A percentile compares a stretch with the other conserved stretches of the same genome.
phyloP scores from a whole-genome alignment of 2,888 invertebrate genomes.

The Chydorus sphaericus region DNA sequence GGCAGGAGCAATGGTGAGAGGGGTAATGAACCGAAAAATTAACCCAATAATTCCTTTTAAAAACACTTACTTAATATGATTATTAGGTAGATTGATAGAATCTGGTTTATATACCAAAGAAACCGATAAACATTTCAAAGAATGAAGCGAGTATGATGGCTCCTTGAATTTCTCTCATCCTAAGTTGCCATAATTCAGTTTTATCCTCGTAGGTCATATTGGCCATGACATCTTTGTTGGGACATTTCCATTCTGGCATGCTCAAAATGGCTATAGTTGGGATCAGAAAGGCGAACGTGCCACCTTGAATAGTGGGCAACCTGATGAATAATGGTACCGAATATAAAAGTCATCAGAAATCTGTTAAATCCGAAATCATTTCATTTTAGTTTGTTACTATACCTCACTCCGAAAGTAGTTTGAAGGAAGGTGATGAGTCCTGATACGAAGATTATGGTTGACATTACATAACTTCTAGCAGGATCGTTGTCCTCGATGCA shows the following conservation, averaged over 20 bases:
- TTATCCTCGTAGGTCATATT: conserved; percentile 41
- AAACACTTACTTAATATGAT: neutral
- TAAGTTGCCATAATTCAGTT: conserved; percentile 49
- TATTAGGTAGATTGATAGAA: neutral
- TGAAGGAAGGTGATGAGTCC: conserved; percentile 59
- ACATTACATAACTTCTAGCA: conserved; percentile 56
- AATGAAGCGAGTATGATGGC: conserved; percentile 64
- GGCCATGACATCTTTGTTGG: conserved; percentile 30
- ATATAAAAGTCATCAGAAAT: no score
- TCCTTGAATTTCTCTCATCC: conserved; percentile 68
- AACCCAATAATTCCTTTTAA: conserved; percentile 52
- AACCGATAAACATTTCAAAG: conserved; percentile 57
- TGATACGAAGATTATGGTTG: conserved; percentile 68
- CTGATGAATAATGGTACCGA: no score
- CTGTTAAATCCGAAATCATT: no score
- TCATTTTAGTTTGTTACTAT: no score
- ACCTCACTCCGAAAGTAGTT: conserved; percentile 49
- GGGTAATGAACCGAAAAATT: conserved; percentile 58
- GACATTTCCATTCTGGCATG: conserved; percentile 56
- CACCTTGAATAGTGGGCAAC: conserved; percentile 36
- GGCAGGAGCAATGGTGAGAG: conserved; percentile 68
- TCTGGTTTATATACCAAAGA: conserved; percentile 23
- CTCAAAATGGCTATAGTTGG: conserved; percentile 60
- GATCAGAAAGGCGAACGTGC: conserved; percentile 63
- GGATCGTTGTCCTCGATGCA: conserved; percentile 63